phyloP scores from a whole-genome alignment of 2,888 invertebrate species.

The Beris morrisii region DNA sequence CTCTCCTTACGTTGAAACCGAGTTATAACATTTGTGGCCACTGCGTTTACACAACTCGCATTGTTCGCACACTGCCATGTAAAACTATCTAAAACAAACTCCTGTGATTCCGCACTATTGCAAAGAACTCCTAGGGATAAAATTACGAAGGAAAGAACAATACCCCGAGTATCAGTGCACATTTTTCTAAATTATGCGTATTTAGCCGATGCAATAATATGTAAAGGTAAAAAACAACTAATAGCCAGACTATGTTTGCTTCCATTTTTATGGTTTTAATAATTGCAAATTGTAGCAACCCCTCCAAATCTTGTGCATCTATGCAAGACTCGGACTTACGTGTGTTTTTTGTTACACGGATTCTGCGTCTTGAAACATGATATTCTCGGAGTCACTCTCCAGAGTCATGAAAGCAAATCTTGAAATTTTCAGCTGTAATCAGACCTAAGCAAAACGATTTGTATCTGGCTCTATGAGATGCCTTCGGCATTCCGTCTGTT shows the following conservation, averaged over 20 bases:
- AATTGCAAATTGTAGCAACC: constrained; percentile 34
- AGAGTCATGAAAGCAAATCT: constrained; percentile 9
- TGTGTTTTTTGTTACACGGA: too few species aligned
- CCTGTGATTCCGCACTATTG: not conserved
- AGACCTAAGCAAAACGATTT: constrained; percentile 37
- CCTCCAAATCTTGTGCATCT: not conserved
- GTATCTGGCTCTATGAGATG: not conserved
- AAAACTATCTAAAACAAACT: constrained; percentile 47
- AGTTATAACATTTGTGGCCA: constrained; percentile 59
- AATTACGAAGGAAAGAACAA: too few species aligned
- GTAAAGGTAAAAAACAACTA: constrained; percentile 49
- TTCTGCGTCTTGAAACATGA: constrained; percentile 2
- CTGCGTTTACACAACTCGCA: constrained; percentile 62
- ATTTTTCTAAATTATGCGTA: not conserved
- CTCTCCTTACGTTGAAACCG: constrained; percentile 60
- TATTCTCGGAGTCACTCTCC: constrained; percentile 2
- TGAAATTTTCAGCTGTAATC: constrained; percentile 42
- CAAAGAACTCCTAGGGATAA: too few species aligned
- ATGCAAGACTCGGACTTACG: too few species aligned
- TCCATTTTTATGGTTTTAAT: constrained; percentile 55
- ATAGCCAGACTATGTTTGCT: constrained; percentile 50
- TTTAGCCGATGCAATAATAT: not conserved
- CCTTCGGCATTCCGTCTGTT: constrained; percentile 5
- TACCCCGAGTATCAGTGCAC: too few species aligned
- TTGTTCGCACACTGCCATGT: constrained; percentile 63